Evolutionary conservation across 1,140 invertebrate genomes (phyloP), one percentile per base, ranked within the genome.

Genomic region (Lepidostoma basale): DNA sequence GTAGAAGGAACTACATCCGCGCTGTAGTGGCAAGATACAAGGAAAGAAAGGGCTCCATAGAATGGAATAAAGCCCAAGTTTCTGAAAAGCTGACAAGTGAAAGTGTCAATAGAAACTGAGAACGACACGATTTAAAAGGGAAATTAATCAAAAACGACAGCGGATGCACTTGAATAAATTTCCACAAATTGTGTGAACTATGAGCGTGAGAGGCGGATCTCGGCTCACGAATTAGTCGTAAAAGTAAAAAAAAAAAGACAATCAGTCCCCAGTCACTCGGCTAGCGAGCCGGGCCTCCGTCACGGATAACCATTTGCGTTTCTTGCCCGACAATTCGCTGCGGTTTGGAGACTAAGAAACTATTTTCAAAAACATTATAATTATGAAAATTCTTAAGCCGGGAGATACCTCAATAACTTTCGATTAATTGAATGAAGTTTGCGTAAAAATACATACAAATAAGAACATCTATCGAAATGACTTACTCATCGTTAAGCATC

Each of bases 241-340:
- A 33, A 33, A 33, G 28, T 9, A 33, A 56, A 33, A 18, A 56
- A 18, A 14, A 49, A 18, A 56, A 18, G 16, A 49, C 45, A 26
- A 49, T 49, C 45, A 25, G 26, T 10, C 33, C 1, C 33, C 33
- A n/a, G 20, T n/a, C n/a, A n/a, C 14, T 16, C 18, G 20, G 45
- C 45, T 18, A 12, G n/a, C 9, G 23, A 20, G 23, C 45, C 23
- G 44, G 12, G 20, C 44, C 44, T 20, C 52, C n/a, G 52, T 56
- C 52, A 56, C 52, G 30, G 33, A 56, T 22, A 56, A 16, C 10
- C 14, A 56, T 56, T 56, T 56, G 52, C 52, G 20, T 47, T 47
- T 22, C 20, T 47, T 33, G 36, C 52, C 3, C 10, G 16, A 9
- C 28, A 12, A 39, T 56, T 56, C 6, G 52, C 30, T 56, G 30